Percentiles rank a stretch among this genome's conserved stretches.
Conservation (phyloP, 1,140 invertebrate genomes). For the Calliphora vicina region DNA sequence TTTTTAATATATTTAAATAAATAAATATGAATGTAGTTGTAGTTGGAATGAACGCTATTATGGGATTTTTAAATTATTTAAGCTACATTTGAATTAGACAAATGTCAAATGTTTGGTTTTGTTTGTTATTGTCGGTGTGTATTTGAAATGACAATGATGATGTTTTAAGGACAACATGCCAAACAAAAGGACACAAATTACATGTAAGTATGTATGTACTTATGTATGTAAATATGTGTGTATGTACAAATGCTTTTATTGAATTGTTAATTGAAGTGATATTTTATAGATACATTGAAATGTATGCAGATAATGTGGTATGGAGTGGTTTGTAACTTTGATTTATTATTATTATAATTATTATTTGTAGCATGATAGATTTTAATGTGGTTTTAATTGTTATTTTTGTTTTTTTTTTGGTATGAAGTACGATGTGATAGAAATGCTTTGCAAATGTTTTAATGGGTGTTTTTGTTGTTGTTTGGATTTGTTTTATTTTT, state of each 20-base stretch:
- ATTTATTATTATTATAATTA: not conserved
- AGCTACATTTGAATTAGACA: not conserved
- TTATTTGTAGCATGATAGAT: slow-evolving; percentile 11
- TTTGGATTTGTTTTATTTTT: slow-evolving; percentile 29
- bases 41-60: too few species aligned
- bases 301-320: not conserved
- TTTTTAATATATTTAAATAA: too few species aligned
- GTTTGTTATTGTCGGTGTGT: not conserved
- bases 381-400: not conserved
- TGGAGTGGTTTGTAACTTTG: slow-evolving; percentile 1
- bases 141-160: not conserved
- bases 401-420: not conserved
- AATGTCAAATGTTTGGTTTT: not conserved
- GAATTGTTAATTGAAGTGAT: not conserved
- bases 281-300: not conserved
- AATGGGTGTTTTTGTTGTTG: slow-evolving; percentile 15
- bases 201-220: too few species aligned
- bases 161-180: not conserved
- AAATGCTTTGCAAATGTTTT: not conserved
- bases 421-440: not conserved
- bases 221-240: too few species aligned
- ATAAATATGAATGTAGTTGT: too few species aligned
- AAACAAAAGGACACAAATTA: too few species aligned
- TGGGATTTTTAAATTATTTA: not conserved
- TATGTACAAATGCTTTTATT: too few species aligned